Base-by-base conservation (phyloP, 2,888 invertebrate species). In the Opisthograptis luteolata region DNA sequence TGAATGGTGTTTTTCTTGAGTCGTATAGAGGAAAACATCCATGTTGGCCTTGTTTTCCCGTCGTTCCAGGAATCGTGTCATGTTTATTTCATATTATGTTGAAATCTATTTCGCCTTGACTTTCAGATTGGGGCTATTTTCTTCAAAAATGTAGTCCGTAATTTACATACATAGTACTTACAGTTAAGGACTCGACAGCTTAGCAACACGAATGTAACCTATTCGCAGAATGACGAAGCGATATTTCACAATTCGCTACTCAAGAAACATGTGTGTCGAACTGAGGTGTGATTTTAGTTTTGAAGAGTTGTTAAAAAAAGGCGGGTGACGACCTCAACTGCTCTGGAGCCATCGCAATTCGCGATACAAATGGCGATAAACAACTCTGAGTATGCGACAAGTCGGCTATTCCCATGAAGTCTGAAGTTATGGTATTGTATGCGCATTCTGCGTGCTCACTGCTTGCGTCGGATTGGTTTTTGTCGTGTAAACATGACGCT, bases 401-500 rank as follows among this genome's bases (percentile, higher is more conserved):
- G 40, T 55, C 45, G 44, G 46, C 62, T 59, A 66, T 76, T 77
- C 77, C 72, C 78, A 77, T 75, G 71, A 67, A 70, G 63, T 47
- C 55, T 59, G 58, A 58, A 68, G 64, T 63, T 69, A 71, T 66
- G 69, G 75, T 71, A 76, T 79, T 73, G 74, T 76, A 66, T 79
- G 70, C 69, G 55, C 56, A 60, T 54, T 62, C 55, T 59, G 76
- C 70, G 71, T 70, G 80, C 72, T 71, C 72, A 68, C 70, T 70
- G 80, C 73, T 70, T 73, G 68, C 64, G 70, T 60, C 63, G 66
- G 59, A 68, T 64, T 67, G 61, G 73, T 81, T 80, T 84, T 85
- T 83, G 76, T 73, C 70, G 75, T 70, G 76, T 79, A 80, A 79
- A 84, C 79, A 77, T 60, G 67, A 63, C 76, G 74, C 78, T 85